Conservation (phyloP, 64 coral and sea anemone species). For the Pachyseris speciosa region DNA sequence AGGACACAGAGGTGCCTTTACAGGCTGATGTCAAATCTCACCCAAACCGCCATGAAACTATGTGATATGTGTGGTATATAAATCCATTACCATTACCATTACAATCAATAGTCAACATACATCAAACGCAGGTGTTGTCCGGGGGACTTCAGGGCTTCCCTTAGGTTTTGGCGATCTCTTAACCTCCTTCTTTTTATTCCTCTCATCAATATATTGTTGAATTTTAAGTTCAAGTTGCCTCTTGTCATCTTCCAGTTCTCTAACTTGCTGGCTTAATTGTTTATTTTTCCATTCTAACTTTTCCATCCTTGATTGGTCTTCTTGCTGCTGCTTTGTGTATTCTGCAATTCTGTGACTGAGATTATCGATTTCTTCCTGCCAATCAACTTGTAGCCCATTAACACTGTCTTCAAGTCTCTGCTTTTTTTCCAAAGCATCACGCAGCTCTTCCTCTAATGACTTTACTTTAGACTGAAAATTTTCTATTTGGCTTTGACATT, state of each 20-base stretch:
- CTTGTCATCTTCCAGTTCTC: slow-evolving; percentile 64
- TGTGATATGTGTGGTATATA: too few relatives aligned
- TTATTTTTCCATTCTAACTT: slow-evolving; percentile 93
- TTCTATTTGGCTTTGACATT: slow-evolving; percentile 66
- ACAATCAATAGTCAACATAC: slow-evolving; percentile 34
- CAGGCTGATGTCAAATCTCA: too few relatives aligned
- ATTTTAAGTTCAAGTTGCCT: slow-evolving; percentile 71
- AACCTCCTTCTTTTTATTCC: slow-evolving; percentile 66
- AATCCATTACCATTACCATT: too few relatives aligned
- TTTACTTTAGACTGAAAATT: slow-evolving; percentile 78
- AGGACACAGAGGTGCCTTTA: too few relatives aligned
- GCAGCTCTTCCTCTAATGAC: slow-evolving; percentile 68
- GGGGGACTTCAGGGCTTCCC: slow-evolving; percentile 74
- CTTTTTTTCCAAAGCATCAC: slow-evolving; percentile 50
- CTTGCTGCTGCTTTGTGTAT: slow-evolving; percentile 64
- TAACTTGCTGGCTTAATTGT: slow-evolving; percentile 71
- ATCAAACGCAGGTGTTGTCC: slow-evolving; percentile 75
- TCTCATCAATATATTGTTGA: slow-evolving; percentile 82
- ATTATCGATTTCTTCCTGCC: slow-evolving; percentile 78
- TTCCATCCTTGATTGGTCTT: slow-evolving; percentile 58
- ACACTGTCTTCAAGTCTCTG: slow-evolving; percentile 63
- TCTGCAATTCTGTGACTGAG: slow-evolving; percentile 67
- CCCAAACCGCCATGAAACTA: too few relatives aligned
- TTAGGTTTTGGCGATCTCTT: slow-evolving; percentile 57
- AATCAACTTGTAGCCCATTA: slow-evolving; percentile 61